These are phyloP conservation scores for Notolepis coatsorum DNA, from an alignment of 2,797 vertebrate genomes.

Conservation along the genomic window DNA sequence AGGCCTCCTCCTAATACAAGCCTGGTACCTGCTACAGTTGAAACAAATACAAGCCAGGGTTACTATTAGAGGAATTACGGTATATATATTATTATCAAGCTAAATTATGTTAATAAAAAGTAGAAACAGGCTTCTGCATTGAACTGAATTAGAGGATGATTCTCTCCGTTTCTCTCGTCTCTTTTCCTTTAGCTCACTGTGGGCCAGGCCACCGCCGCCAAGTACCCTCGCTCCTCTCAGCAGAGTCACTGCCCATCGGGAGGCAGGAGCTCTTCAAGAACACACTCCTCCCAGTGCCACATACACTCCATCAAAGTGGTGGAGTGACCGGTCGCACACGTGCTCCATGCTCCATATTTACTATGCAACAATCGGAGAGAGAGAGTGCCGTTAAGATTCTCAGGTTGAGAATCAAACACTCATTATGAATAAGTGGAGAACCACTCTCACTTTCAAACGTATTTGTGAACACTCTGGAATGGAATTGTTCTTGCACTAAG, in stretches of 20 bases:
- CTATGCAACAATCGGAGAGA: neutral
- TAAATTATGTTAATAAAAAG: too few relatives aligned
- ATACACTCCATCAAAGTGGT: conserved; percentile 93
- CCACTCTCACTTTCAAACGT: too few relatives aligned
- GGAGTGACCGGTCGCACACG: conserved; percentile 75
- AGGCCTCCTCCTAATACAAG: too few relatives aligned
- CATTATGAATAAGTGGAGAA: too few relatives aligned
- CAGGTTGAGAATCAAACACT: too few relatives aligned
- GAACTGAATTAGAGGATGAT: too few relatives aligned
- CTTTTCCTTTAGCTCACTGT: conserved; percentile 87
- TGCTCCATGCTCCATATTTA: neutral
- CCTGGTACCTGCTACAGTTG: too few relatives aligned
- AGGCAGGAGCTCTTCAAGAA: conserved; percentile 69
- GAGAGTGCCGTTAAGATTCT: too few relatives aligned
- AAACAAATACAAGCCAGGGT: too few relatives aligned
- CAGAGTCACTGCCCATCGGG: conserved; percentile 70
- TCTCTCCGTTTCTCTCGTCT: neutral
- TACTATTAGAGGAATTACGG: too few relatives aligned
- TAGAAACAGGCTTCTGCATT: too few relatives aligned
- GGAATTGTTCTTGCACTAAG: conserved; percentile 22
- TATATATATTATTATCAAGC: too few relatives aligned
- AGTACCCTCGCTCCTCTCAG: conserved; percentile 85
- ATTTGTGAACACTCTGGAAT: neutral
- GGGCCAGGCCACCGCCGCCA: conserved; percentile 89
- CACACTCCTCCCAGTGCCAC: conserved; percentile 68